These are phyloP conservation scores for Propithecus perrieri DNA, from an alignment of 2,797 vertebrate species.

Conservation along the genomic window DNA sequence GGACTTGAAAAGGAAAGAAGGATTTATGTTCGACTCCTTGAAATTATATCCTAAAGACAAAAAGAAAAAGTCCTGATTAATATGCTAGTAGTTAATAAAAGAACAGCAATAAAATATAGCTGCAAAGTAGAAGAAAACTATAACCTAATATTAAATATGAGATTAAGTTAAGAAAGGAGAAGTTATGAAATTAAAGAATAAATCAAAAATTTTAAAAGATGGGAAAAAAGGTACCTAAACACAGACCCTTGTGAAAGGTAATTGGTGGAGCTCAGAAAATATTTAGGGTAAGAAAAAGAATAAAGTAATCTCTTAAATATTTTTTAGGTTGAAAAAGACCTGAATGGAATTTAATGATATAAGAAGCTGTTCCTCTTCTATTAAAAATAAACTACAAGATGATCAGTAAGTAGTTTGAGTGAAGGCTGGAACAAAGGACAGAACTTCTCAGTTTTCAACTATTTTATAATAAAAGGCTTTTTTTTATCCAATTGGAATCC, in stretches of 20 bases:
- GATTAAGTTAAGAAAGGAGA: neutral
- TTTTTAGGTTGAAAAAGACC: neutral
- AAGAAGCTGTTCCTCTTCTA: neutral
- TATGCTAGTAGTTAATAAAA: neutral
- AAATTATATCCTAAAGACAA: neutral
- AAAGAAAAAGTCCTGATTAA: neutral
- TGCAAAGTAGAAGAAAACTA: neutral
- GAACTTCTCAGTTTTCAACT: neutral
- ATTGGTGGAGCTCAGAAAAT: neutral
- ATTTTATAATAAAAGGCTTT: neutral
- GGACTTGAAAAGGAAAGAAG: neutral
- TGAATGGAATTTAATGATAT: neutral
- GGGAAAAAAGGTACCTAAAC: neutral
- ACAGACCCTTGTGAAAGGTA: neutral
- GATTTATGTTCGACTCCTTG: neutral
- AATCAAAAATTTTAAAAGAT: conserved; percentile 2
- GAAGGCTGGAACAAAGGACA: neutral
- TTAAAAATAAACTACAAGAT: neutral
- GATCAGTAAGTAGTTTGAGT: neutral
- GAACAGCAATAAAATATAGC: neutral
- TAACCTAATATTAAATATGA: neutral
- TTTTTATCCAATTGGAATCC: neutral
- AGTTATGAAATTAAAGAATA: neutral
- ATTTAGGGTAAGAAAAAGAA: neutral
- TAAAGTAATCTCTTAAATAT: neutral